A percentile compares a stretch with the other conserved stretches of the same genome.
Conservation (phyloP, 2,113 vertebrate genomes). For the Phainopepla nitens region DNA sequence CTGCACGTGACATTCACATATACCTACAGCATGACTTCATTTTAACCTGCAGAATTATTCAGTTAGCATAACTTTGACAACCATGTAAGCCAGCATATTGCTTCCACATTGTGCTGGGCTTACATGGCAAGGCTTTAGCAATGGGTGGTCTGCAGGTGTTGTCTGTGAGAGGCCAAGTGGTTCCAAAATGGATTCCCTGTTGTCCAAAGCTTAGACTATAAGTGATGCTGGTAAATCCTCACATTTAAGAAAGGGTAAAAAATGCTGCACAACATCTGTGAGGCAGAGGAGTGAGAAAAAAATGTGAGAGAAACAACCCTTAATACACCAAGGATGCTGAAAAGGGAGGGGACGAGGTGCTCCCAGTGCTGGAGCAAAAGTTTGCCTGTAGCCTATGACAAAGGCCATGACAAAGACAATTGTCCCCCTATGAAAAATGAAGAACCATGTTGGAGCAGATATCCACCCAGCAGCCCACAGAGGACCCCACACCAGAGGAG, state of each 20-base stretch:
- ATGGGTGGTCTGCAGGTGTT: background rate
- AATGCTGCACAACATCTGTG: background rate
- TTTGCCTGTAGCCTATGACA: background rate
- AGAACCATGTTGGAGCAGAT: accelerated
- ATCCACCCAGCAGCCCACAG: background rate
- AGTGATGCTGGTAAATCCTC: background rate
- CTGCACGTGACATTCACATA: background rate
- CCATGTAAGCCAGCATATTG: background rate
- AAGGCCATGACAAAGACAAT: background rate
- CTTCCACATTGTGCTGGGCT: background rate
- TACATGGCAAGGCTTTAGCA: background rate
- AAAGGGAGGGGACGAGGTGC: background rate
- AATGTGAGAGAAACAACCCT: background rate
- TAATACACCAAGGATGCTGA: background rate
- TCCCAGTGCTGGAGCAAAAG: background rate
- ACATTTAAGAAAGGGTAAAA: background rate
- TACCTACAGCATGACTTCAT: background rate
- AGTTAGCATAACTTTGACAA: background rate
- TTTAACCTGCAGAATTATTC: background rate
- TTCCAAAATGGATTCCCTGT: background rate
- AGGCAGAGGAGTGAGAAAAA: background rate
- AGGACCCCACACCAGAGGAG: background rate
- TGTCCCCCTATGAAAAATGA: background rate
- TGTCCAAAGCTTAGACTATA: background rate
- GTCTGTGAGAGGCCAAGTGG: background rate